Evolutionary conservation across 2,113 vertebrate species (phyloP), one percentile per base, ranked within the genome.

Genomic region (Gobio gobio): DNA sequence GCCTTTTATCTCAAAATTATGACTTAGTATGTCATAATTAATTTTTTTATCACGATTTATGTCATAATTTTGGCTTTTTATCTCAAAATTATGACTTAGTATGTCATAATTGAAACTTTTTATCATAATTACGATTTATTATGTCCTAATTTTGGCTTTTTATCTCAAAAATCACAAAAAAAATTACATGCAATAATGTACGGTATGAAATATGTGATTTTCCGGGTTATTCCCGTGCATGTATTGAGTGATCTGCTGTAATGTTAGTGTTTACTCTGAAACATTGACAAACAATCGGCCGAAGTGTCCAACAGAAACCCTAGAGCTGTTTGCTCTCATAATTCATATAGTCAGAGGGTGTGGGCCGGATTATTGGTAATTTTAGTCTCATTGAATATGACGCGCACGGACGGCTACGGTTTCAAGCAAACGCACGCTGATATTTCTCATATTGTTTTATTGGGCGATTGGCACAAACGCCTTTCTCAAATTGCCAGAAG

Each of bases 401-500:
- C 14, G 51, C 76, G 59, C 43, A 78, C 54, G 3, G 2, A 49
- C 0, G 54, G 54, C 54, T 74, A 74, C 1, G 6, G 68, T 83
- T 59, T 45, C 70, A 22, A 45, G n/a, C 13, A 10, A 58, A 59
- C 29, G 24, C 6, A 43, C 14, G 9, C 40, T 72, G 68, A 59
- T 26, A 14, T 73, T 3, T 24, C 51, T 58, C 33, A 0, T 47
- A 49, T 45, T 56, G 43, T n/a, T 9, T 20, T 22, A 59, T 29
- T 72, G 51, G 1, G 18, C 20, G 24, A 12, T 20, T 9, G 40
- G 77, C 47, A 92, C 87, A 91, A 91, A 81, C 85, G 81, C 68
- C 10, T 45, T 73, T 92, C 89, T 91, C 88, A 83, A 22, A 43
- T 70, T 70, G 66, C 36, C 66, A 29, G 58, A 80, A 22, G 43